Percentiles rank a stretch among this genome's conserved stretches.
Conservation (phyloP, 2,888 invertebrate species). For the Sympetrum striolatum region DNA sequence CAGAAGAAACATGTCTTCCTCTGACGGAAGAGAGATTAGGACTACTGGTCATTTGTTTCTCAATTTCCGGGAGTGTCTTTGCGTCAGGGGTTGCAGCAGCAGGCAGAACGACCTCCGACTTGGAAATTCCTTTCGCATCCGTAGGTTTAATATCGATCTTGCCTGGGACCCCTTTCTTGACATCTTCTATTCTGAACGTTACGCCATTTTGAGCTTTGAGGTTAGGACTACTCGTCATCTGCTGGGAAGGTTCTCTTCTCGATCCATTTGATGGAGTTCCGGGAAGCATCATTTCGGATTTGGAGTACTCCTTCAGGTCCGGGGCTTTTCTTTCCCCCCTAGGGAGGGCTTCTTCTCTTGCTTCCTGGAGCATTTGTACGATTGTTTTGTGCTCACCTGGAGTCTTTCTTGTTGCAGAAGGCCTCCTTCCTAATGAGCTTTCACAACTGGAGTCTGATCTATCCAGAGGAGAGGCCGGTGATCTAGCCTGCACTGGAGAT, state of each 20-base stretch:
- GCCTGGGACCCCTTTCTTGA: background rate
- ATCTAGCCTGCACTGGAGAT: background rate
- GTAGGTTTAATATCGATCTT: background rate
- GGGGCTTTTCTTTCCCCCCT: background rate
- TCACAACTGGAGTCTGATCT: background rate
- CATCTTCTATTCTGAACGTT: background rate
- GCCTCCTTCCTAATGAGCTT: background rate
- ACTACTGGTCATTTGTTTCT: constrained; percentile 3
- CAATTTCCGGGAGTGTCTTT: background rate
- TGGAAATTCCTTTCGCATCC: background rate
- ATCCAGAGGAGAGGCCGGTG: background rate
- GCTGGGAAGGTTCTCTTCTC: background rate
- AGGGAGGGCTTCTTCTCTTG: background rate
- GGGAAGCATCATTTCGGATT: constrained; percentile 7
- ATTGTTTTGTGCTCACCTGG: constrained; percentile 17
- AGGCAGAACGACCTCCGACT: constrained; percentile 3
- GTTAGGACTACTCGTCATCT: constrained; percentile 16
- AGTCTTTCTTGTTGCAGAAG: background rate
- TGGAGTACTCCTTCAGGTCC: constrained; percentile 14
- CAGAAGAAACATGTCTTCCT: background rate
- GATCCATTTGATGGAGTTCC: background rate
- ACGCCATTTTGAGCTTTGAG: background rate
- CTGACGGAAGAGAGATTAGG: background rate
- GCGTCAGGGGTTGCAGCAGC: background rate
- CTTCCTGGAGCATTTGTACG: constrained; percentile 18